Base-by-base conservation (phyloP, 2,888 invertebrate species). In the Lasioglossum morio region DNA sequence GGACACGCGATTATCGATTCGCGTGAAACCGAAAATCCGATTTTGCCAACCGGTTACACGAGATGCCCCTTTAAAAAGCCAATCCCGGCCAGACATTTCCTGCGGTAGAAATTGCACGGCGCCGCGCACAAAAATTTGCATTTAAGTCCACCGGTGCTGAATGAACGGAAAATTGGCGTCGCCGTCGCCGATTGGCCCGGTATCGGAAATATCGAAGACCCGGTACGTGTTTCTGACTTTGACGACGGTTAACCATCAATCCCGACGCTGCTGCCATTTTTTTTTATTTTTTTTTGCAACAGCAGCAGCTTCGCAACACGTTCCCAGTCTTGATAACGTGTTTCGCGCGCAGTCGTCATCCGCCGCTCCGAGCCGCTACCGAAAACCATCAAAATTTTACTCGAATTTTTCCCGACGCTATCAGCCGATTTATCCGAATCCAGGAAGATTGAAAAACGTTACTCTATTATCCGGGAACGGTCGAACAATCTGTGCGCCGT, bases 211-310 rank as follows among this genome's bases (percentile, higher is more conserved):
- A 78, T 40, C n/a, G 70, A 40, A 70, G 78, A 73, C 78, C 57
- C 70, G 57, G 37, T 34, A 72, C 74, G 79, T 72, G 79, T 63
- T 72, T 70, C 79, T 74, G 84, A 82, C 84, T 77, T 86, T 82
- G 79, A 87, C 82, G 77, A 72, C 30, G 75, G 60, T 80, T 69
- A 53, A 70, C 73, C 82, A 80, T 72, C 77, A 75, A 78, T 87
- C 82, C 30, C 73, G 34, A 23, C 2, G 30, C 19, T 14, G 46
- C 30, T 16, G 57, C 63, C 48, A 72, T 72, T 46, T 40, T 66
- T 66, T n/a, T n/a, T n/a, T n/a, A n/a, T n/a, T n/a, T n/a, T n/a
- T n/a, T 66, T 19, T 53, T n/a, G n/a, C 57, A 57, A 57, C 57
- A 57, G 53, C 53, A 27, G 27, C 60, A 43, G 27, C 60, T 40